Evolutionary conservation across 2,797 vertebrate genomes (phyloP).

Genomic region (Sebastiscus albofasciatus): DNA sequence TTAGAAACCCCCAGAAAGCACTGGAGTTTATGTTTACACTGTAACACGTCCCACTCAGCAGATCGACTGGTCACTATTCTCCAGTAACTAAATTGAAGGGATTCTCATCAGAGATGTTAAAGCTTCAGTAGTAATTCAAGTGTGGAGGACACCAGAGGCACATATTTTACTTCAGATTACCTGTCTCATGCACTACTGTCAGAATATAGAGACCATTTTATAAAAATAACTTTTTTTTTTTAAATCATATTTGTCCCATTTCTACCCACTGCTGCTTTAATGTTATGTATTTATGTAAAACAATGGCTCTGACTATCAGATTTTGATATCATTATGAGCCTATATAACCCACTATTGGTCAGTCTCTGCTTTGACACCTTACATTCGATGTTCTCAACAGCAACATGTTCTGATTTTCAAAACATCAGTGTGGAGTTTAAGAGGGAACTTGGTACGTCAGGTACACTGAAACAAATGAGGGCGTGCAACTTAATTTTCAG

Average conservation of each 20-base stretch:
- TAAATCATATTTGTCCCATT: too few species aligned
- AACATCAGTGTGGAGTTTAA: background rate
- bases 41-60: background rate
- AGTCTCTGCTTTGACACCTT: background rate
- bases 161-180: too few species aligned
- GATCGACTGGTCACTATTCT: background rate
- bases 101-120: background rate
- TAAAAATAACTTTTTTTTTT: too few species aligned
- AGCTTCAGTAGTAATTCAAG: too few species aligned
- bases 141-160: too few species aligned
- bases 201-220: too few species aligned
- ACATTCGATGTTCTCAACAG: background rate
- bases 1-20: background rate
- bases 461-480: background rate
- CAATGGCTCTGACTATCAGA: background rate
- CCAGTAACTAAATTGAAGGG: background rate
- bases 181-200: too few species aligned
- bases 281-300: background rate
- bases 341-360: background rate
- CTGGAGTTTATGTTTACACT: background rate
- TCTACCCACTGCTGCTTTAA: too few species aligned
- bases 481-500: background rate
- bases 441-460: background rate
- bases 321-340: background rate
- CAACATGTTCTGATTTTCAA: background rate